These are phyloP conservation scores for Caenorhabditis virilis DNA, from an alignment of 2,888 invertebrate genomes.

Conservation along the genomic window DNA sequence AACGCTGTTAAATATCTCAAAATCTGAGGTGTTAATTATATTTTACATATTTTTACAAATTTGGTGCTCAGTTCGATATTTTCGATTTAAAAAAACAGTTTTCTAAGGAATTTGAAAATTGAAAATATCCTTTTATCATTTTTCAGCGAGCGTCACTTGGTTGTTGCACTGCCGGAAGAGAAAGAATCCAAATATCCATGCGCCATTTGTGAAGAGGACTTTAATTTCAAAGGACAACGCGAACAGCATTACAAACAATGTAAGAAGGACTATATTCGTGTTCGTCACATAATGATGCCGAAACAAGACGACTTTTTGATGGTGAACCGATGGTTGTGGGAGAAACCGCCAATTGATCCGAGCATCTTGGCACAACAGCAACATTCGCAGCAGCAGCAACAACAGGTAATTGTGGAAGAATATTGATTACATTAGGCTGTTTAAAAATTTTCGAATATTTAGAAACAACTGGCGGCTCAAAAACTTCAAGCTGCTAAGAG, in stretches of 20 bases:
- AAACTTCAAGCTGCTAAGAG: conserved; percentile 5
- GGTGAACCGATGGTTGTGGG: conserved; percentile 67
- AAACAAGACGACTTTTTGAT: conserved; percentile 50
- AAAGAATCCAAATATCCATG: conserved; percentile 60
- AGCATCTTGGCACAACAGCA: conserved; percentile 42
- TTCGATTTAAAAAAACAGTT: too few relatives aligned
- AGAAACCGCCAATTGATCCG: conserved; percentile 61
- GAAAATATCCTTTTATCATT: too few relatives aligned
- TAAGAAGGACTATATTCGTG: conserved; percentile 57
- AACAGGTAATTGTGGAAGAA: too few relatives aligned
- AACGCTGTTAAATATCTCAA: too few relatives aligned
- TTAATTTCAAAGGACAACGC: conserved; percentile 58
- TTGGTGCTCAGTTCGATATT: too few relatives aligned
- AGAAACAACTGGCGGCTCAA: too few relatives aligned
- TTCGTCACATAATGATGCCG: conserved; percentile 49
- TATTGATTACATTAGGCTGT: too few relatives aligned
- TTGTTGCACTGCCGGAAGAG: conserved; percentile 57
- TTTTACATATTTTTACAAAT: too few relatives aligned
- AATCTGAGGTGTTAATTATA: too few relatives aligned
- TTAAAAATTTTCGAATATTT: too few relatives aligned
- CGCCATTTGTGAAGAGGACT: conserved; percentile 65
- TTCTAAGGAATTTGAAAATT: too few relatives aligned
- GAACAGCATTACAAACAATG: conserved; percentile 56
- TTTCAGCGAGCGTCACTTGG: conserved; percentile 57
- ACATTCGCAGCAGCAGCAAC: conserved; percentile 1